Evolutionary conservation across 2,888 invertebrate genomes (phyloP), one percentile per base, ranked within the genome.

Genomic region (Drosophila maculinotata): DNA sequence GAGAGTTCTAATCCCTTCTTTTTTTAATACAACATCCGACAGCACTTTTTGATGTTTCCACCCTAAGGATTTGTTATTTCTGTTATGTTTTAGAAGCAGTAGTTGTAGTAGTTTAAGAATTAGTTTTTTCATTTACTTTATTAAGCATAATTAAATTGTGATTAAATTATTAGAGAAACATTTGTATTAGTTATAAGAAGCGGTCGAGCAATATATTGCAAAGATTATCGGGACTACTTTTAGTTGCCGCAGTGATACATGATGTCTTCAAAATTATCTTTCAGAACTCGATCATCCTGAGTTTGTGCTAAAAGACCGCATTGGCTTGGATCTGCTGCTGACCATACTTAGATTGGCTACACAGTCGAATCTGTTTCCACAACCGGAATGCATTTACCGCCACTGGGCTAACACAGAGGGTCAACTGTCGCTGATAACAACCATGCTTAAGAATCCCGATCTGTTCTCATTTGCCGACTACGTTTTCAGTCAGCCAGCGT

Each of bases 401-500:
- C 94, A 95, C 69, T 99, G 99, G 99, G 96, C 96, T 62, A 97
- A 98, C 92, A 93, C 96, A 17, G 98, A 99, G 90, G 97, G 98
- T 39, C 98, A 97, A 92, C 94, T 98, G 90, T 97, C 97, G 67
- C 93, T 98, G 75, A 93, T 99, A 35, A 94, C 95, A 67, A 95
- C 96, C 77, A 96, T 98, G 73, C 92, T 99, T 23, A 97, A 97
- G 90, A 95, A 96, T 92, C 95, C 97, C 0, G 99, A 99, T 90
- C 94, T 99, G 73, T 98, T 99, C 91, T 97, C 97, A 89, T 96
- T 99, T 90, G 96, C 97, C 26, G 98, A 99, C 90, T 96, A 96
- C 91, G 96, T 97, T 0, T 97, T 96, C 90, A 96, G 96, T 82
- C 94, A 96, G 2, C 97, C 98, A 1, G 94, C 95, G 1, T 95